phyloP scores from a whole-genome alignment of 2,797 vertebrate genomes.

The Apogon hyalosoma region DNA sequence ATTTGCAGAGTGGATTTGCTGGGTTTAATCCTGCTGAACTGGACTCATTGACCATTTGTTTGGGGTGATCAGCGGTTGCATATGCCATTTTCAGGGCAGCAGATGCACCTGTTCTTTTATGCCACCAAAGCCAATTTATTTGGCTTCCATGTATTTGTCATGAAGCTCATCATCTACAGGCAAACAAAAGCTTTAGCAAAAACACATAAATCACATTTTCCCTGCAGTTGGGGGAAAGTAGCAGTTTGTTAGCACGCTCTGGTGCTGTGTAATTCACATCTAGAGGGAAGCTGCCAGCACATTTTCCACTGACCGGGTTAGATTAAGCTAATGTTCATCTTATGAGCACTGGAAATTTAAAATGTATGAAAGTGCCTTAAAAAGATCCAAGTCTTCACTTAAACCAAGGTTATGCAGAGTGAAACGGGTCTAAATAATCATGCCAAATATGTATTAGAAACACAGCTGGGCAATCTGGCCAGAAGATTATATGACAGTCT shows the following conservation, averaged over 20 bases:
- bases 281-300: neutral
- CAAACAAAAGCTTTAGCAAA: conserved; percentile 30
- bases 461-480: no score
- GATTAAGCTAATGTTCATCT: neutral
- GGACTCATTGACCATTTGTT: conserved; percentile 54
- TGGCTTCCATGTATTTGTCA: conserved; percentile 39
- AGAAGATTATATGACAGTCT: no score
- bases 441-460: no score
- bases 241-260: neutral
- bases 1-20: conserved; percentile 70
- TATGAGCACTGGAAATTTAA: neutral
- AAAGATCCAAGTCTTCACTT: no score
- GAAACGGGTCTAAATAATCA: no score
- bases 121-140: conserved; percentile 47
- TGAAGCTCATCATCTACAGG: conserved; percentile 34
- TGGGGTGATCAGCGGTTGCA: conserved; percentile 50
- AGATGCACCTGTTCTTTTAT: conserved; percentile 61
- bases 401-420: no score
- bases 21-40: conserved; percentile 64
- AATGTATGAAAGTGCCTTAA: neutral
- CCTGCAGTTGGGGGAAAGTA: neutral
- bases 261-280: neutral
- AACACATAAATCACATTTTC: conserved; percentile 4
- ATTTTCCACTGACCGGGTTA: neutral
- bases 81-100: conserved; percentile 55